Percentiles rank a stretch among this genome's conserved stretches.
Evolutionary conservation across 2,888 invertebrate species (phyloP).

Genomic region (Papilio demoleus): DNA sequence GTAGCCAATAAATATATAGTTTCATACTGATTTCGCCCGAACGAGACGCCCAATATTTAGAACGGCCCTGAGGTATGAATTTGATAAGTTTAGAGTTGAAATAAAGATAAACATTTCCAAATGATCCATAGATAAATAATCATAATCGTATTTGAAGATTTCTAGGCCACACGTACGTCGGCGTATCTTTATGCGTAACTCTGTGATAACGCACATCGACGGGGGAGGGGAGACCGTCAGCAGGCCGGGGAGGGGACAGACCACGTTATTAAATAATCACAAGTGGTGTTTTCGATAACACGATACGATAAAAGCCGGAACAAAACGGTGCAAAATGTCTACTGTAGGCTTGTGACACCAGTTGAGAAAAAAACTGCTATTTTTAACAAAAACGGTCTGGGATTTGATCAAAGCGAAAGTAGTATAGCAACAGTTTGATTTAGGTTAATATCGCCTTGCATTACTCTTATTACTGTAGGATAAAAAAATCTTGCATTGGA

Average conservation of each 20-base stretch:
- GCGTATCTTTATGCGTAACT: conserved; percentile 20
- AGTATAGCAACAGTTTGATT: background rate
- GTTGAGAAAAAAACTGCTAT: background rate
- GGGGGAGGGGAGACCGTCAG: background rate
- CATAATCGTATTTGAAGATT: conserved; percentile 2
- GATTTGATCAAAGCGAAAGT: background rate
- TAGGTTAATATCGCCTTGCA: too few species aligned
- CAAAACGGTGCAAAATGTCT: conserved; percentile 12
- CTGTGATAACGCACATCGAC: conserved; percentile 20
- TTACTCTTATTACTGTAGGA: too few species aligned
- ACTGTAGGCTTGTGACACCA: background rate
- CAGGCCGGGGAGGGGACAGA: background rate
- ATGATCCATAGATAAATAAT: conserved; percentile 11
- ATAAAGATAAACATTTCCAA: conserved; percentile 2
- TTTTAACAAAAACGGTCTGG: background rate
- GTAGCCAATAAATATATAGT: too few species aligned
- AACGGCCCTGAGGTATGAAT: background rate
- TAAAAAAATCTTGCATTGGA: too few species aligned
- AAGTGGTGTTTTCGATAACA: conserved; percentile 25
- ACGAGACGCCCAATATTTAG: background rate
- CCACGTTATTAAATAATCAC: conserved; percentile 38
- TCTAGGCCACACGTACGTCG: conserved; percentile 17
- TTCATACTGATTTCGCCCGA: background rate
- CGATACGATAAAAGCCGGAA: conserved; percentile 25
- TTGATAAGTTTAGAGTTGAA: conserved; percentile 11